Evolutionary conservation across 2,888 invertebrate genomes (phyloP).

Genomic region (Erynnis tages): DNA sequence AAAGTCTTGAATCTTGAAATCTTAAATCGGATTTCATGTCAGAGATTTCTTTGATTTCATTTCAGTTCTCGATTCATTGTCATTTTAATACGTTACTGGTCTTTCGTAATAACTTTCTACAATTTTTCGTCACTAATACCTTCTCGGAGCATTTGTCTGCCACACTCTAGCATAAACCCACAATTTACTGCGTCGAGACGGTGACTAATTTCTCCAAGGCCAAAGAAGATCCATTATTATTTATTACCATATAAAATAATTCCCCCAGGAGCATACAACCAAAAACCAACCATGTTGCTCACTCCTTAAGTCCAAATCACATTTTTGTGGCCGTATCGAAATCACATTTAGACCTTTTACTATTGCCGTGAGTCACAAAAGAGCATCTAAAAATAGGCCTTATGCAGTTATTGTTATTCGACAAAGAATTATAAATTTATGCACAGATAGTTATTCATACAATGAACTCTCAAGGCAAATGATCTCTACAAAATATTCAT

Average conservation of each 20-base stretch:
- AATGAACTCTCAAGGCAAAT: no score
- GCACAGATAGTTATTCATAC: constrained; percentile 6
- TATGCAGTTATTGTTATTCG: constrained; percentile 28
- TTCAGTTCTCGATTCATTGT: not conserved
- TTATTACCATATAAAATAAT: constrained; percentile 71
- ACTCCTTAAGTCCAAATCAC: constrained; percentile 44
- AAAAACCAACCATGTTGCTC: constrained; percentile 45
- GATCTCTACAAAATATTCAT: no score
- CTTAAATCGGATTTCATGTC: not conserved
- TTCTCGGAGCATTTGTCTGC: constrained; percentile 22
- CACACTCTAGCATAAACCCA: constrained; percentile 36
- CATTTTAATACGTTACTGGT: not conserved
- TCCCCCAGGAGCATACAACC: constrained; percentile 34
- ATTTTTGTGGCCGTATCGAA: constrained; percentile 39
- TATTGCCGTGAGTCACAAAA: constrained; percentile 60
- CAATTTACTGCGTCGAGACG: constrained; percentile 50
- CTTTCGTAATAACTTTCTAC: constrained; percentile 11
- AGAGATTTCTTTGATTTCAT: no score
- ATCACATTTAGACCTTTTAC: constrained; percentile 62
- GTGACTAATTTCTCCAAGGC: constrained; percentile 77
- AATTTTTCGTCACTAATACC: constrained; percentile 16
- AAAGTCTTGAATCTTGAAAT: not conserved
- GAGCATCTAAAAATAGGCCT: constrained; percentile 63
- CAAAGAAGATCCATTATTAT: constrained; percentile 76
- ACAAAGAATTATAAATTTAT: constrained; percentile 21